phyloP scores from a whole-genome alignment of 2,113 vertebrate species.

The Chrysochloris asiatica region DNA sequence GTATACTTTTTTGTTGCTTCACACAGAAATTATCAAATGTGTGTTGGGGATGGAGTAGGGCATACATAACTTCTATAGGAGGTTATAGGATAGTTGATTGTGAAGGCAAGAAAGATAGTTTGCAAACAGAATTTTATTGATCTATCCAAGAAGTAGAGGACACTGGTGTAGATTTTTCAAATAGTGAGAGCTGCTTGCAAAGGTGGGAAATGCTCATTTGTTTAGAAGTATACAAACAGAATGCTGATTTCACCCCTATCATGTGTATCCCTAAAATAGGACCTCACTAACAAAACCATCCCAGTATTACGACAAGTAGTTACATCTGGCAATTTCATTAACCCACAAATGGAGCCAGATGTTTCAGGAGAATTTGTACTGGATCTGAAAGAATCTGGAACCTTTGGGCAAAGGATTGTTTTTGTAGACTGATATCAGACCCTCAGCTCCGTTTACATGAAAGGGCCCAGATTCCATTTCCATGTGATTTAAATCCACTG shows the following conservation, averaged over 20 bases:
- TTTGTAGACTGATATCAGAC: constrained; percentile 54
- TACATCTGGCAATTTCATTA: constrained; percentile 77
- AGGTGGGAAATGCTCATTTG: constrained; percentile 32
- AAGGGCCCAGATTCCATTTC: constrained; percentile 49
- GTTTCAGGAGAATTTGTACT: constrained; percentile 63
- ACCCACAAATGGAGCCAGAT: constrained; percentile 71
- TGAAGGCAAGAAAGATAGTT: constrained; percentile 9
- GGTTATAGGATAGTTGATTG: background rate
- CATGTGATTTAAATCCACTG: constrained; percentile 55
- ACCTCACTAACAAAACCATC: constrained; percentile 45
- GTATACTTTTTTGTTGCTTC: constrained; percentile 14
- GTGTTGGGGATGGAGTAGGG: background rate
- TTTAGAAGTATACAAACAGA: constrained; percentile 42
- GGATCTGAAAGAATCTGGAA: constrained; percentile 63
- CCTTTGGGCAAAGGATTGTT: constrained; percentile 55
- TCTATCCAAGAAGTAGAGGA: background rate
- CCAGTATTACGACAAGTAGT: constrained; percentile 61
- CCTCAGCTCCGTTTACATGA: constrained; percentile 40
- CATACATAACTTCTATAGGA: background rate
- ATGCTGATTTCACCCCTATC: constrained; percentile 14
- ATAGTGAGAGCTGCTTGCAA: background rate
- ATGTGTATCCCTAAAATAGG: background rate
- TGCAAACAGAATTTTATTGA: constrained; percentile 21
- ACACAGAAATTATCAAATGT: background rate
- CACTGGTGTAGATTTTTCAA: background rate